phyloP scores from a whole-genome alignment of 2,113 vertebrate species.

The Falcunculus frontatus region DNA sequence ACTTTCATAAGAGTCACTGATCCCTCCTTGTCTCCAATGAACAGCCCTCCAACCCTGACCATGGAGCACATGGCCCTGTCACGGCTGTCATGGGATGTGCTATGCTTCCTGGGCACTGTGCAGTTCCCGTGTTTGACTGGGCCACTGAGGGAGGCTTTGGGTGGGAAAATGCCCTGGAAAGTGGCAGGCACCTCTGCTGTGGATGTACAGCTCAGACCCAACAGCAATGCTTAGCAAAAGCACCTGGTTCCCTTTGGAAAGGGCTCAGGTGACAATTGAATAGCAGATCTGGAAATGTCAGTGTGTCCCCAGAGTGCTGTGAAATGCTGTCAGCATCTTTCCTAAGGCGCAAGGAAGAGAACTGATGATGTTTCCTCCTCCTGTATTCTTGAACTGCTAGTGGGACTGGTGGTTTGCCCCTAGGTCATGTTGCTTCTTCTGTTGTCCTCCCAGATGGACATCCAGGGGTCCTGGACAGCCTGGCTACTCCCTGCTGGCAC shows the following conservation, averaged over 20 bases:
- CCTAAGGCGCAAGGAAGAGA: neutral
- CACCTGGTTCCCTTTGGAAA: neutral
- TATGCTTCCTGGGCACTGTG: neutral
- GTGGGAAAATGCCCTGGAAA: neutral
- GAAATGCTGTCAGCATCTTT: neutral
- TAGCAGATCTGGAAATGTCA: neutral
- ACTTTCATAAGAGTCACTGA: neutral
- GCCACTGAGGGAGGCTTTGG: neutral
- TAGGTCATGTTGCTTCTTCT: neutral
- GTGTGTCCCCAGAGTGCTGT: neutral
- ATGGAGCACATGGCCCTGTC: neutral
- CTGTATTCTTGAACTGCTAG: neutral
- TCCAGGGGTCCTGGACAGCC: neutral
- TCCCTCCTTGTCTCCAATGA: neutral
- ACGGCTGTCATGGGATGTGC: neutral
- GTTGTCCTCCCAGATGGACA: too few species aligned
- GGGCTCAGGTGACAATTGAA: neutral
- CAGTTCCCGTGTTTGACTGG: neutral
- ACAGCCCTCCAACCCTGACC: neutral
- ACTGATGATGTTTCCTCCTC: neutral
- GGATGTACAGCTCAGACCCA: neutral
- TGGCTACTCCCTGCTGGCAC: neutral
- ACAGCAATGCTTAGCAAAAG: neutral
- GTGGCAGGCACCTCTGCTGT: neutral
- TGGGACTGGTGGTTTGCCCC: neutral